These are phyloP conservation scores for Butastur rufipennis DNA, from an alignment of 2,113 vertebrate genomes.

Conservation along the genomic window DNA sequence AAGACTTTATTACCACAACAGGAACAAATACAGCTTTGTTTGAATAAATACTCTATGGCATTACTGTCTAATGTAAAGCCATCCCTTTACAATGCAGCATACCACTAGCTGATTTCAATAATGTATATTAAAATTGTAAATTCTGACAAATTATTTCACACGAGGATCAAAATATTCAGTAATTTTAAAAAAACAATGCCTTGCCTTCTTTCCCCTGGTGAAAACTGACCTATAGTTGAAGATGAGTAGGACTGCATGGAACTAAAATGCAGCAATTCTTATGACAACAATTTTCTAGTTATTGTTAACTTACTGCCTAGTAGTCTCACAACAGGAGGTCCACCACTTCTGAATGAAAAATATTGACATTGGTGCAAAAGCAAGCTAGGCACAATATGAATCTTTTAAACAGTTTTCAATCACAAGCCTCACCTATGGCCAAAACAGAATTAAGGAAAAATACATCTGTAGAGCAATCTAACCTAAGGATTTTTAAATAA, in stretches of 20 bases:
- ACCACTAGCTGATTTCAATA: neutral
- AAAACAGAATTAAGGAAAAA: neutral
- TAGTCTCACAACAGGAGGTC: neutral
- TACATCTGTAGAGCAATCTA: neutral
- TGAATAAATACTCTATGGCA: neutral
- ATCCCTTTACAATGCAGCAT: neutral
- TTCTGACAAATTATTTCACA: neutral
- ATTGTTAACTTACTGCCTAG: neutral
- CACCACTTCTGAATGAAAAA: neutral
- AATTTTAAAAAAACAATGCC: neutral
- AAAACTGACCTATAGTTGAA: neutral
- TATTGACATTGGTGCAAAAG: neutral
- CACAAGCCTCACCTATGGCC: neutral
- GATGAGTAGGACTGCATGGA: neutral
- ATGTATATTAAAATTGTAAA: neutral
- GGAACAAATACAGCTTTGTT: neutral
- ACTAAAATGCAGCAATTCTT: neutral
- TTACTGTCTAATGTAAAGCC: neutral
- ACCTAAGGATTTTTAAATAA: neutral
- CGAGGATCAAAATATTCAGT: neutral
- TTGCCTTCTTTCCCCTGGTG: neutral
- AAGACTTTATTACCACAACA: neutral
- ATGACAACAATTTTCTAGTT: neutral
- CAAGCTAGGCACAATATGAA: neutral
- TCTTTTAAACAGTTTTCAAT: neutral